Percentiles rank a stretch among this genome's conserved stretches.
These are phyloP conservation scores for Tryphoninae sp. DNA, from an alignment of 2,888 invertebrate genomes.

Conservation along the genomic window DNA sequence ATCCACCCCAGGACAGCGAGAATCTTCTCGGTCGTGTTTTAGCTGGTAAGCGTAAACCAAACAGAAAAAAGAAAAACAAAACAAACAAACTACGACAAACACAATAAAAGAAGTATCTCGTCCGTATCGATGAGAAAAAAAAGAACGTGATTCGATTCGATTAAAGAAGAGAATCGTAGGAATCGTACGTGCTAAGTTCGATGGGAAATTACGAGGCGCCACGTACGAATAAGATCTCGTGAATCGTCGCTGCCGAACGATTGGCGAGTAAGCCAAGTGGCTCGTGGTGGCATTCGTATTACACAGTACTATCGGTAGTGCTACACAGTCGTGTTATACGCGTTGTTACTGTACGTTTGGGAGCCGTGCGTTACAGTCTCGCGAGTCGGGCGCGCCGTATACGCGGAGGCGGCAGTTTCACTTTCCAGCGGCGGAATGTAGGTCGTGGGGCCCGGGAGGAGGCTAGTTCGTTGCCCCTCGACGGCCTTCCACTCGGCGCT, in stretches of 20 bases:
- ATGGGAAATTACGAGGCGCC: too few species aligned
- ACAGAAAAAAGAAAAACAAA: background rate
- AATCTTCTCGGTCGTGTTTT: constrained; percentile 84
- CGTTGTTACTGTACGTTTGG: constrained; percentile 26
- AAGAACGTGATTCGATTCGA: background rate
- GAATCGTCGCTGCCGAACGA: too few species aligned
- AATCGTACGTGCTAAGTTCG: too few species aligned
- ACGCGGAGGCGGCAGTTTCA: constrained; percentile 80
- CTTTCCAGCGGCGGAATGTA: constrained; percentile 81
- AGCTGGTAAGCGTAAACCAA: constrained; percentile 82
- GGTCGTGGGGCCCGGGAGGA: constrained; percentile 82
- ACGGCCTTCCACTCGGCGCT: constrained; percentile 83
- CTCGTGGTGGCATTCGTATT: background rate
- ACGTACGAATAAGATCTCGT: constrained; percentile 19
- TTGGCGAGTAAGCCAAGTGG: constrained; percentile 4
- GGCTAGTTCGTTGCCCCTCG: constrained; percentile 85
- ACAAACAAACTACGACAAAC: constrained; percentile 11
- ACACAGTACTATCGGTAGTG: background rate
- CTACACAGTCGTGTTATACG: constrained; percentile 6
- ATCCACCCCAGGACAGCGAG: constrained; percentile 81
- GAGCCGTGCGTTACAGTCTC: constrained; percentile 56
- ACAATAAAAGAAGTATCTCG: constrained; percentile 12
- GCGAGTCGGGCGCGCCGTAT: constrained; percentile 64
- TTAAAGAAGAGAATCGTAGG: too few species aligned
- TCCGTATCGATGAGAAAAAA: background rate